Base-by-base conservation (phyloP, 2,888 invertebrate species). In the Parelbella ahira region DNA sequence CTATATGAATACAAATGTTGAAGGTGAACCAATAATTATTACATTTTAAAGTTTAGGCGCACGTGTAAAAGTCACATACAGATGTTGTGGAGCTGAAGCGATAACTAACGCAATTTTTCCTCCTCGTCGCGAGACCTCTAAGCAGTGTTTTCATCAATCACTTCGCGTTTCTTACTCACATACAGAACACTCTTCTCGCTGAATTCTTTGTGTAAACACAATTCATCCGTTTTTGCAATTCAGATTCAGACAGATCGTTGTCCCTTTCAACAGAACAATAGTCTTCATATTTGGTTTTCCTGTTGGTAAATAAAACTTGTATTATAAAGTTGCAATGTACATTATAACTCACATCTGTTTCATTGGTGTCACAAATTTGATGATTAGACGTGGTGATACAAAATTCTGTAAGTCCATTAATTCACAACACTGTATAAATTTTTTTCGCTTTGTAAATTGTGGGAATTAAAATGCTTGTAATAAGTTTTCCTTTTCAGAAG, bases 81-180 rank as follows among this genome's bases (percentile, higher is more conserved):
- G 15, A 18, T 24, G 5, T 32, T 5, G 5, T 6, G 1, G 5
- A 8, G 7, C 33, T 28, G 19, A 10, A 5, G 15, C 20, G 28
- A 21, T 33, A 41, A 27, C 27, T 10, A 28, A 2, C 19, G 34
- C 21, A 27, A 21, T 28, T 41, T 42, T 41, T 42, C 8, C n/a
- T 24, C 23, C 6, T 23, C 28, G 23, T 36, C 11, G 42, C 34
- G 28, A 28, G 37, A 36, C 42, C 42, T 48, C 50, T 53, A 53
- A 57, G 54, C 50, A 50, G 53, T 51, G 52, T 54, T 59, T 62
- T 51, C 64, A 63, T 64, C 64, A 64, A 64, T 64, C 64, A 64
- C 53, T 44, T 41, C 53, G 45, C 48, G 36, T 36, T 42, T 42
- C 36, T 42, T 42, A 36, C 42, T 42, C 15, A 34, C 41, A 42